These are phyloP conservation scores for Iguana delicatissima DNA, from an alignment of 2,797 vertebrate species.

Conservation along the genomic window DNA sequence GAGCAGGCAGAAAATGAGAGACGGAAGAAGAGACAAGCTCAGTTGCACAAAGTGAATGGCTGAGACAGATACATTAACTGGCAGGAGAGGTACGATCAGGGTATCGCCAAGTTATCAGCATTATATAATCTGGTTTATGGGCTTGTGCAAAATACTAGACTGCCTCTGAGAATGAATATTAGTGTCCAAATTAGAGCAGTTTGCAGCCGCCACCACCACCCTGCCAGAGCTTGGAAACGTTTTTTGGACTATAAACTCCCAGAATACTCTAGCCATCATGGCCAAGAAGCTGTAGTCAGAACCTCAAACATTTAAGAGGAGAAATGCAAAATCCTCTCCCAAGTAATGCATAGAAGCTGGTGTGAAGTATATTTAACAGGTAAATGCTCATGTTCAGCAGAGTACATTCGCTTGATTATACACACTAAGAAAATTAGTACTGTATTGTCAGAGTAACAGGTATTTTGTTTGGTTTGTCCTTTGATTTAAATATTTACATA, in stretches of 20 bases:
- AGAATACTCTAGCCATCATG: no score
- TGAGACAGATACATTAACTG: conserved; percentile 20
- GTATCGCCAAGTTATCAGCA: conserved; percentile 1
- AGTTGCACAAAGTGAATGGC: conserved; percentile 31
- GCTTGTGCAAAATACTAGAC: conserved; percentile 21
- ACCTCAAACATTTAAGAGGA: neutral
- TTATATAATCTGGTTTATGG: conserved; percentile 32
- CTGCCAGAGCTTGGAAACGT: no score
- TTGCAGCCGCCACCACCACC: neutral
- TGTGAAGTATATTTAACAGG: neutral
- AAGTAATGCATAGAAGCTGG: neutral
- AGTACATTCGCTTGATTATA: neutral
- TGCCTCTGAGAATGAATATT: neutral
- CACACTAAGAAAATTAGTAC: neutral
- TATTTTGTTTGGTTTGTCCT: no score
- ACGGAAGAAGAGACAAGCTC: conserved; percentile 8
- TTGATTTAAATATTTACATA: no score
- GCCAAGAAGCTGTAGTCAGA: neutral
- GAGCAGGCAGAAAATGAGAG: conserved; percentile 4
- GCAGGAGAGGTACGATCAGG: conserved; percentile 4
- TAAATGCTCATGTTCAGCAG: neutral
- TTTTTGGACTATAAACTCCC: no score
- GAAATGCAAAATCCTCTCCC: neutral
- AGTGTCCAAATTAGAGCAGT: neutral
- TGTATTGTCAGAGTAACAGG: neutral